phyloP scores from a whole-genome alignment of 1,140 invertebrate genomes.

The Ostrea denselamellosa region DNA sequence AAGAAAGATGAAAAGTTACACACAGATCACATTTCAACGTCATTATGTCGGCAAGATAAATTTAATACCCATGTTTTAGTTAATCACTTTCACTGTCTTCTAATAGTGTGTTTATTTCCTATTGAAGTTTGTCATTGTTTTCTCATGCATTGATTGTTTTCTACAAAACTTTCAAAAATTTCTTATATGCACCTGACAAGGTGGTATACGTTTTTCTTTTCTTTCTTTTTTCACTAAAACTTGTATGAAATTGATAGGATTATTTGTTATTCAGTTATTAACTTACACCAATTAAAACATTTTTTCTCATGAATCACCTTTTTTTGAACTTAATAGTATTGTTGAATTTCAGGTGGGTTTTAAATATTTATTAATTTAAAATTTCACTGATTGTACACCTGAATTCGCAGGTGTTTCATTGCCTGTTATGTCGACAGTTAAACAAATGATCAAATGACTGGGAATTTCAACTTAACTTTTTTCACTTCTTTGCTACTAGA shows the following conservation, averaged over 20 bases:
- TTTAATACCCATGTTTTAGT: neutral
- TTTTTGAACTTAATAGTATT: neutral
- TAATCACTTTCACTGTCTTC: constrained; percentile 28
- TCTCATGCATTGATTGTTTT: neutral
- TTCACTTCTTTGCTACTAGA: constrained; percentile 4
- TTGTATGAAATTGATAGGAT: neutral
- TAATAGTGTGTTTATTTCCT: neutral
- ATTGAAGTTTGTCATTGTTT: neutral
- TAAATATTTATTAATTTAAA: constrained; percentile 25
- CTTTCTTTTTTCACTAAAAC: constrained; percentile 7
- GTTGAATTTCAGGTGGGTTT: neutral
- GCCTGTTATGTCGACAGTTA: neutral
- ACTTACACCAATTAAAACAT: neutral
- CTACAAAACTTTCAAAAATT: neutral
- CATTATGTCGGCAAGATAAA: neutral
- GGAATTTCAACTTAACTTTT: neutral
- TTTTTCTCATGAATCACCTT: neutral
- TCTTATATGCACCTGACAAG: neutral
- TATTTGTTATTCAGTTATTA: neutral
- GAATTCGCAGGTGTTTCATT: constrained; percentile 12
- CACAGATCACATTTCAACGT: neutral
- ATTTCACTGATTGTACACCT: constrained; percentile 19
- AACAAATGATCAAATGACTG: constrained; percentile 32
- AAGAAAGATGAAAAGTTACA: neutral
- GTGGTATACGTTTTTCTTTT: neutral